Percentiles rank a stretch among this genome's conserved stretches.
Conservation (phyloP, 2,113 vertebrate species). For the Carassius auratus region DNA sequence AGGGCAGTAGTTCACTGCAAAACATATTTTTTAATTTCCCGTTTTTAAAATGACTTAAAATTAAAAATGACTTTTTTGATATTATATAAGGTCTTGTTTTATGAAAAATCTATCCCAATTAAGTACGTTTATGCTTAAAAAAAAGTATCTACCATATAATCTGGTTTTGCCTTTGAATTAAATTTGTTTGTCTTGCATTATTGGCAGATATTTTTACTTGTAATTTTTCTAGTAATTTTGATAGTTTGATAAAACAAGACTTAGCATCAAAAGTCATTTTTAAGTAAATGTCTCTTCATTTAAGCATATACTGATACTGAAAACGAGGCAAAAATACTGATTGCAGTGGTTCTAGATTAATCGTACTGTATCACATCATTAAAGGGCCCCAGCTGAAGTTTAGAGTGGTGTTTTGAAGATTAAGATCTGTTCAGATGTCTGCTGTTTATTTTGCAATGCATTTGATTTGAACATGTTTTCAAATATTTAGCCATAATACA, state of each 20-base stretch:
- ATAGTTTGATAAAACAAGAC: too few relatives aligned
- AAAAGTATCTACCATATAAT: background rate
- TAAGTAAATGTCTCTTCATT: background rate
- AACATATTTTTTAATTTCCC: too few relatives aligned
- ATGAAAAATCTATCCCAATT: background rate
- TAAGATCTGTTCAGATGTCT: background rate
- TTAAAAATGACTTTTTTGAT: background rate
- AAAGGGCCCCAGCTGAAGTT: background rate
- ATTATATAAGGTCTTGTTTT: background rate
- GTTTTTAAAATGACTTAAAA: background rate
- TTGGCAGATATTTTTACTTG: too few relatives aligned
- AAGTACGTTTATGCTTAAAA: background rate
- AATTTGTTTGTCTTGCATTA: too few relatives aligned
- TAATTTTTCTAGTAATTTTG: too few relatives aligned
- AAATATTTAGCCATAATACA: background rate
- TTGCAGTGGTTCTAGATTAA: constrained; percentile 2
- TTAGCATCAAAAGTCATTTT: background rate
- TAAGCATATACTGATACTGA: background rate
- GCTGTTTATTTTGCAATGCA: background rate
- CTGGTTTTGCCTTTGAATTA: too few relatives aligned
- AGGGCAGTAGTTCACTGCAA: too few relatives aligned
- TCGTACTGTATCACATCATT: background rate
- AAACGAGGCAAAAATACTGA: background rate
- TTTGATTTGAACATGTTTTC: constrained; percentile 1
- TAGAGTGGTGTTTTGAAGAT: background rate